Conservation (phyloP, 2,113 vertebrate species). For the Halichoeres trimaculatus region DNA sequence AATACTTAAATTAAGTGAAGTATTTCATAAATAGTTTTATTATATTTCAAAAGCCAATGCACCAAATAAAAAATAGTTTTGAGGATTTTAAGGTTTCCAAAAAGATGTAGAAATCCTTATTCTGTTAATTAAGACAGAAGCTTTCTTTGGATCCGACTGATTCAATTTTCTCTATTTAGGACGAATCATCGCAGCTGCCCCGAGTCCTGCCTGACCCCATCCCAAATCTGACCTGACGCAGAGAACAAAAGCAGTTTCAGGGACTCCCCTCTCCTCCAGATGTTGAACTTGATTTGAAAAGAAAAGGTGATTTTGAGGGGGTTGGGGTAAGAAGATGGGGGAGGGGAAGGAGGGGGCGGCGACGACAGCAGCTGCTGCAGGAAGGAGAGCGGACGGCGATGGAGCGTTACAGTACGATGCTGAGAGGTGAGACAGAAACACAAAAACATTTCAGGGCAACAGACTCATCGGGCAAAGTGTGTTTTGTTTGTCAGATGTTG, state of each 20-base stretch:
- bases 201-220: slow-evolving; percentile 9
- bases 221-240: slow-evolving; percentile 53
- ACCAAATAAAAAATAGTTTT: neutral
- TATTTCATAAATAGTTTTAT: slow-evolving; percentile 2
- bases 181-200: slow-evolving; percentile 54
- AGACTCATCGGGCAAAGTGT: slow-evolving; percentile 37
- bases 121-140: slow-evolving; percentile 23
- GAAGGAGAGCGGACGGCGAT: slow-evolving; percentile 45
- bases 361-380: slow-evolving; percentile 40
- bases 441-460: slow-evolving; percentile 45
- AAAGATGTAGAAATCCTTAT: slow-evolving; percentile 7
- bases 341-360: neutral
- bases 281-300: slow-evolving; percentile 79
- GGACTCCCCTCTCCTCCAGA: slow-evolving; percentile 65
- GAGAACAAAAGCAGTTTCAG: slow-evolving; percentile 67
- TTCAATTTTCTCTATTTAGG: slow-evolving; percentile 54
- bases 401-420: slow-evolving; percentile 30
- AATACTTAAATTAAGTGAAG: too few species aligned
- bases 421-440: slow-evolving; percentile 66
- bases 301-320: slow-evolving; percentile 67
- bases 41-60: slow-evolving; percentile 18
- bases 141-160: slow-evolving; percentile 9
- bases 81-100: neutral
- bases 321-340: neutral
- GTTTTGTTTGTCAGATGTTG: slow-evolving; percentile 57